Evolutionary conservation across 2,888 invertebrate species (phyloP).

Genomic region (Malachius bipustulatus): DNA sequence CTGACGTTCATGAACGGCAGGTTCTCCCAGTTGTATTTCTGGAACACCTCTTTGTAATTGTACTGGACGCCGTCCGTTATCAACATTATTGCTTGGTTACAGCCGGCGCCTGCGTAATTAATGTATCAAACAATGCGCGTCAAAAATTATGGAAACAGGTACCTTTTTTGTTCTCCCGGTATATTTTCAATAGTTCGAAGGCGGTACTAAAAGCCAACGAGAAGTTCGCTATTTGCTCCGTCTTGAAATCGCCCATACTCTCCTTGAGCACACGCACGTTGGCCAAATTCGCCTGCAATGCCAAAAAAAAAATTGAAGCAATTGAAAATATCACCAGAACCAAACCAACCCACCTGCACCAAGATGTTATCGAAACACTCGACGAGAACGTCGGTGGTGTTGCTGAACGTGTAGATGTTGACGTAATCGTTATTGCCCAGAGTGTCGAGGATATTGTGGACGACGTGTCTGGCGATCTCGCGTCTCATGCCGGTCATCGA

Average conservation of each 20-base stretch:
- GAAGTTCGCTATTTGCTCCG: conserved; percentile 89
- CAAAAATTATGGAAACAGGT: conserved; percentile 5
- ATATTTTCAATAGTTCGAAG: conserved; percentile 62
- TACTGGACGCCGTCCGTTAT: conserved; percentile 98
- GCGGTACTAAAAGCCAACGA: conserved; percentile 78
- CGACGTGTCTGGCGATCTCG: conserved; percentile 82
- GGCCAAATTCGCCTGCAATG: conserved; percentile 65
- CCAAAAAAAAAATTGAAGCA: conserved; percentile 1
- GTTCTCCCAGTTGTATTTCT: conserved; percentile 74
- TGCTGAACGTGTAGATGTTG: conserved; percentile 87
- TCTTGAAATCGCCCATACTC: conserved; percentile 62
- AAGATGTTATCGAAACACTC: conserved; percentile 81
- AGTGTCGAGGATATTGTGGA: conserved; percentile 85
- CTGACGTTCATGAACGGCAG: conserved; percentile 71
- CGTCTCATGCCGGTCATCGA: conserved; percentile 59
- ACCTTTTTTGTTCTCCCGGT: conserved; percentile 30
- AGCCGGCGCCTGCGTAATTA: conserved; percentile 39
- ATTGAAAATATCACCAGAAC: not conserved
- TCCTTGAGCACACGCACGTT: conserved; percentile 75
- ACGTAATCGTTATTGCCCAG: conserved; percentile 97
- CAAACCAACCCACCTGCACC: conserved; percentile 60
- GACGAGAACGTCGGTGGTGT: conserved; percentile 67
- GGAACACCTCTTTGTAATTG: conserved; percentile 85
- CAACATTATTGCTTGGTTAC: conserved; percentile 95
- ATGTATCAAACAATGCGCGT: not conserved